Base-by-base conservation (phyloP, 2,797 vertebrate species). In the Sternarchorhynchus goeldii region DNA sequence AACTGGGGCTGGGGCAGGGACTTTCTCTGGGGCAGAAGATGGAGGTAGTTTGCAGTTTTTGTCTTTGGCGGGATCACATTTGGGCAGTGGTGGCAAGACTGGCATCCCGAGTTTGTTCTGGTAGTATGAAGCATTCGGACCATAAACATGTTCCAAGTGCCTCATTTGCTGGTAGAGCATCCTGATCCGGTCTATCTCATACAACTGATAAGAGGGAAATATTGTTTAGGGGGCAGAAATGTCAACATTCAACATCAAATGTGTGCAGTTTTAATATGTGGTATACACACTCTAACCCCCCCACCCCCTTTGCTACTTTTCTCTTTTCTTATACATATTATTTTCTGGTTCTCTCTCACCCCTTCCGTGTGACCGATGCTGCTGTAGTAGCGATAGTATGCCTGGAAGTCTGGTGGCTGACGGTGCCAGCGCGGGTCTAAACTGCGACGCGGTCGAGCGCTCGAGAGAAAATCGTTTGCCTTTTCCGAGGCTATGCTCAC, bases 151-250 rank as follows among this genome's bases (percentile, higher is more conserved):
- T 72, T 95, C 94, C 78, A 95, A 86, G 65, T 89, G 86, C 20
- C 93, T 86, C 94, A 95, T 95, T 88, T 95, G 93, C 87, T 94
- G 93, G 89, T 95, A 95, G 76, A 93, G 84, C 89, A 94, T 93
- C 81, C 94, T 85, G 86, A 95, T 91, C 83, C 88, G 90, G 87
- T 95, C 94, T 1, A 94, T 93, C 85, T 95, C 94, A 56, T 95
- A 94, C 53, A 95, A 83, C 94, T 95, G 87, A 4, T 21, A 10
- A 6, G 32, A 39, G 14, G 55, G 17, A 39, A 76, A 10, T 4
- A 36, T 36, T 7, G 6, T 36, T 36, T 36, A 50, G 45, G 45
- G 45, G 8, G 16, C 20, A 62, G 14, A 57, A 62, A 21, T 45
- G 20, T 5, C 41, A 6, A 60, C 6, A n/a, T 21, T 7, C 14